Evolutionary conservation across 2,797 vertebrate species (phyloP), one percentile per base, ranked within the genome.

Genomic region (Phyllotis vaccarum): DNA sequence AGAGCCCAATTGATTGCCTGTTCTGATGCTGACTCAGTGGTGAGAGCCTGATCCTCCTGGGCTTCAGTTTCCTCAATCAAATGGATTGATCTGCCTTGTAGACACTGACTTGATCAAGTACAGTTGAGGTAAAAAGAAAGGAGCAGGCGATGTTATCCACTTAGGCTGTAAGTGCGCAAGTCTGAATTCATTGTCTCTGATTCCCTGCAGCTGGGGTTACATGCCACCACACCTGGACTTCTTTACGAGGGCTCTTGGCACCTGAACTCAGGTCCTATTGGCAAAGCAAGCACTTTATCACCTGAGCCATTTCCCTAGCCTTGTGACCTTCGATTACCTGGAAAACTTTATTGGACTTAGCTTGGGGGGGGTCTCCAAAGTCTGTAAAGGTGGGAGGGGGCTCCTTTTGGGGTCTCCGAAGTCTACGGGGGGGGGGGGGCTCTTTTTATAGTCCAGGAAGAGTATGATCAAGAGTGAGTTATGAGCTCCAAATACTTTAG

Each of bases 121-220:
- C 29, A n/a, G 6, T 14, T 2, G 21, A 34, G 24, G 43, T 54
- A 22, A 85, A 85, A 74, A 54, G 24, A 60, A 52, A 60, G 8
- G 46, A 46, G 54, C n/a, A 10, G 6, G 21, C 2, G 31, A 14
- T 5, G 14, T 54, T 21, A 37, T 24, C 12, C 27, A 6, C 13
- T 19, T 17, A 29, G 3, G 12, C 62, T 2, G 0, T 0, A 9
- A 9, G 12, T 6, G 21, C 29, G 9, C 54, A 14, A 5, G 34
- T 2, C n/a, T 54, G 46, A 7, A 4, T 5, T 9, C 24, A 0
- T 6, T 31, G 11, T 13, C 24, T 16, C 43, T 52, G 43, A 17
- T 19, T 83, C 80, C 37, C 24, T 43, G 27, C 37, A 31, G 6
- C 79, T 46, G 58, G 27, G 27, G 10, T 43, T 19, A 21, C 37